Evolutionary conservation across 2,888 invertebrate genomes (phyloP), one percentile per base, ranked within the genome.

Genomic region (Poecilobothrus nobilitatus): DNA sequence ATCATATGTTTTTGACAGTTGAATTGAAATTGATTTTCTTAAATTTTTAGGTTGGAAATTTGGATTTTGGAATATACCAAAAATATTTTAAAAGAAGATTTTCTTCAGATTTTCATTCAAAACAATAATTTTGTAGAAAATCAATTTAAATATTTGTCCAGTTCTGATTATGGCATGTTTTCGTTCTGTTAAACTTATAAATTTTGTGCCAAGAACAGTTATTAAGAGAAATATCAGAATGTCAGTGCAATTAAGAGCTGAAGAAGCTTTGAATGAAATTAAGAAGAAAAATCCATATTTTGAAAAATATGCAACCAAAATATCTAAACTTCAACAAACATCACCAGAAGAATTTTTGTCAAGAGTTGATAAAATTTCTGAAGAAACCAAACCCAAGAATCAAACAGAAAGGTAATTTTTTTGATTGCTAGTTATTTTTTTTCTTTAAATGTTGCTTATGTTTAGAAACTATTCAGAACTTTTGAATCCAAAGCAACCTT

Each of bases 241-340:
- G 84, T 81, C 82, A 1, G 80, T 81, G 1, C 75, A 78, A 22
- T 71, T 74, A 18, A 80, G 80, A 34, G 78, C 84, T 20, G 82
- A 84, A 73, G 83, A 86, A 75, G 83, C 80, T 1, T 71, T 86
- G 5, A 84, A 86, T 20, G 80, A 84, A 20, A 74, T 87, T 8
- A 81, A 80, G 66, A 81, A 84, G 64, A 80, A 78, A 6, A 94
- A 94, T 82, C 92, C 93, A 0, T 94, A 89, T 77, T 94, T 84
- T 76, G 89, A 89, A 21, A 94, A 94, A 76, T 94, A 94, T 81
- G 88, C 91, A 0, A 81, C 85, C 1, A 91, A 92, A 78, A 91
- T 94, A 72, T 86, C 90, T 0, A 83, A 86, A 70, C 78, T 92
- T 22, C 91, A 92, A 78, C 83, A 90, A 79, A 88, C 88, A 0